phyloP scores from a whole-genome alignment of 2,113 vertebrate genomes.

The Platanista minor region DNA sequence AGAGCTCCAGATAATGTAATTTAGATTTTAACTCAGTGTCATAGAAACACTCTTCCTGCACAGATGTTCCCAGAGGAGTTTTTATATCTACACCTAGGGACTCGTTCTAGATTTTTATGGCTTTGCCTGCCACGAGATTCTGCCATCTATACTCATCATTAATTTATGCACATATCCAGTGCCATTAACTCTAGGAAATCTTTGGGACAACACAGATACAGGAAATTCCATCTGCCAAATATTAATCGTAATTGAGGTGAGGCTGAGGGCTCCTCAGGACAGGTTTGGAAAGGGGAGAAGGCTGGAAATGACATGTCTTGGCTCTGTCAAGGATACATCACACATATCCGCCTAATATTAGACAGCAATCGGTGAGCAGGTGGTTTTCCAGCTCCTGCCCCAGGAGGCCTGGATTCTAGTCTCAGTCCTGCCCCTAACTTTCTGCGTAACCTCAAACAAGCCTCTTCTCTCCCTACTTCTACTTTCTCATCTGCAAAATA shows the following conservation, averaged over 20 bases:
- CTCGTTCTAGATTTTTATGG: conserved; percentile 76
- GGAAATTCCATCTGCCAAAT: conserved; percentile 28
- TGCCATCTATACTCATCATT: conserved; percentile 70
- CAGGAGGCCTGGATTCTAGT: not conserved
- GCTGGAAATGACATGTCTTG: not conserved
- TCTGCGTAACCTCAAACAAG: not conserved
- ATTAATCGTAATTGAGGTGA: conserved; percentile 3
- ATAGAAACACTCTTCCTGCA: conserved; percentile 77
- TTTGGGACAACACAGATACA: conserved; percentile 58
- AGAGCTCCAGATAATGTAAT: conserved; percentile 78
- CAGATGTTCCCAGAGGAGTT: conserved; percentile 74
- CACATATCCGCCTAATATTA: not conserved
- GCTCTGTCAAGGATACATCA: not conserved
- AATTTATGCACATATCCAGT: conserved; percentile 75
- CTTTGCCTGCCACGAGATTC: conserved; percentile 73
- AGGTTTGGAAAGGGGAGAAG: not conserved
- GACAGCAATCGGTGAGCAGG: not conserved
- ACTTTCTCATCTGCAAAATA: not conserved
- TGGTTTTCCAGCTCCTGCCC: not conserved
- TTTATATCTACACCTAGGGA: conserved; percentile 78
- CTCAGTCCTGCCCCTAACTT: not conserved
- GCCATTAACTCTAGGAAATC: conserved; percentile 74
- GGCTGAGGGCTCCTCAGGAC: not conserved
- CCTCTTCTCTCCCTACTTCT: not conserved
- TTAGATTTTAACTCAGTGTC: conserved; percentile 78